Evolutionary conservation across 2,888 invertebrate species (phyloP).

Genomic region (Scelioninae gen. 2): DNA sequence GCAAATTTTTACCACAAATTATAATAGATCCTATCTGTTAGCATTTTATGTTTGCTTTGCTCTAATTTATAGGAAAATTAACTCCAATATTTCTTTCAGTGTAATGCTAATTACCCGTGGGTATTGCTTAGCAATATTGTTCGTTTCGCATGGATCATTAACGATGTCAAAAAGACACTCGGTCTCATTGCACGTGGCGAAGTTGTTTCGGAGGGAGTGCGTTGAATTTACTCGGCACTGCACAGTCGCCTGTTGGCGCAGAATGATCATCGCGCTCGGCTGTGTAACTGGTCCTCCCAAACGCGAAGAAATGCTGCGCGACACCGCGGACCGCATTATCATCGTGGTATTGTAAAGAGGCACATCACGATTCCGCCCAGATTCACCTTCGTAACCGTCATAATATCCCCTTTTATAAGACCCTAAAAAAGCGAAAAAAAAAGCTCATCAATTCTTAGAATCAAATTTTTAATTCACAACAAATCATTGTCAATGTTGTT

Average conservation of each 20-base stretch:
- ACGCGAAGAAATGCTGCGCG: constrained; percentile 68
- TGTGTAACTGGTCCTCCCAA: constrained; percentile 72
- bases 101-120: constrained; percentile 69
- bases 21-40: too few species aligned
- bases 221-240: constrained; percentile 64
- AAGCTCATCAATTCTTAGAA: neutral
- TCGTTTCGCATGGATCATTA: constrained; percentile 87
- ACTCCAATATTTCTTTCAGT: too few species aligned
- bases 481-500: too few species aligned
- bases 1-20: too few species aligned
- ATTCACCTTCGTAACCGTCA: constrained; percentile 72
- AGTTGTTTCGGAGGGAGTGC: constrained; percentile 59
- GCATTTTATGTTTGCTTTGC: too few species aligned
- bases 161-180: constrained; percentile 87
- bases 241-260: constrained; percentile 69
- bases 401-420: constrained; percentile 67
- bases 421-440: constrained; percentile 48
- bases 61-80: too few species aligned
- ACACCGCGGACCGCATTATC: constrained; percentile 69
- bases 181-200: constrained; percentile 72
- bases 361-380: constrained; percentile 64
- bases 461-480: too few species aligned
- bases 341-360: constrained; percentile 67
- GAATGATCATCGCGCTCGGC: constrained; percentile 68
- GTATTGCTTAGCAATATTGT: constrained; percentile 77